Percentiles rank a stretch among this genome's conserved stretches.
Evolutionary conservation across 2,888 invertebrate species (phyloP).

Genomic region (Baronia brevicornis): DNA sequence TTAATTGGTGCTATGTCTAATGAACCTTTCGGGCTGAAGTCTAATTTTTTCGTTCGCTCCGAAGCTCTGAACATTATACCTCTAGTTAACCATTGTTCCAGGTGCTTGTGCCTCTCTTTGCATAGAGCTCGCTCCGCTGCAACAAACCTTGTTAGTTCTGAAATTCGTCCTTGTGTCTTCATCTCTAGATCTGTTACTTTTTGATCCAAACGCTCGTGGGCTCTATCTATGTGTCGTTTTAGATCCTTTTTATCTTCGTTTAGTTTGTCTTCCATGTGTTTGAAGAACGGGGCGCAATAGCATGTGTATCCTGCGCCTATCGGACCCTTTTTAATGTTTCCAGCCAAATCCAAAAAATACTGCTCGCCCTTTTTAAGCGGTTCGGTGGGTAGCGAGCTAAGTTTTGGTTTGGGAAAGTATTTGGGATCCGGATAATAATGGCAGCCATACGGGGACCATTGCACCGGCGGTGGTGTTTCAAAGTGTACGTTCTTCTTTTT

Average conservation of each 20-base stretch:
- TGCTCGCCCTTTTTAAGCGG: constrained; percentile 92
- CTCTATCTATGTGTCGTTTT: constrained; percentile 84
- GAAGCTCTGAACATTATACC: constrained; percentile 77
- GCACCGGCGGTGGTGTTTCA: constrained; percentile 55
- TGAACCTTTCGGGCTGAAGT: constrained; percentile 69
- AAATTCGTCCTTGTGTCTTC: constrained; percentile 82
- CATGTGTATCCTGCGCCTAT: constrained; percentile 95
- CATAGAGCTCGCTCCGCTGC: constrained; percentile 78
- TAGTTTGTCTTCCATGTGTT: constrained; percentile 89
- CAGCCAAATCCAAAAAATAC: constrained; percentile 95
- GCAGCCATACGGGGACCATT: constrained; percentile 94
- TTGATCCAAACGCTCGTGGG: constrained; percentile 86
- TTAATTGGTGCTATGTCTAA: constrained; percentile 76
- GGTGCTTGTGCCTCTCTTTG: constrained; percentile 78
- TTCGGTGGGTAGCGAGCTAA: constrained; percentile 90
- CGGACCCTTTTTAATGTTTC: constrained; percentile 95
- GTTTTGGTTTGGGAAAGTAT: constrained; percentile 88
- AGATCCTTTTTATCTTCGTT: constrained; percentile 87
- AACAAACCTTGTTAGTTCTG: constrained; percentile 80
- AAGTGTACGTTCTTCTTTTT: constrained; percentile 76
- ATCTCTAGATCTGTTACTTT: constrained; percentile 87
- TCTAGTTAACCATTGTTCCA: constrained; percentile 82
- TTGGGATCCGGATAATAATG: constrained; percentile 92
- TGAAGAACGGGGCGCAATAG: constrained; percentile 93
- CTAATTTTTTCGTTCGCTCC: constrained; percentile 61